Evolutionary conservation across 1,140 invertebrate genomes (phyloP).

Genomic region (Drosophila nannoptera): DNA sequence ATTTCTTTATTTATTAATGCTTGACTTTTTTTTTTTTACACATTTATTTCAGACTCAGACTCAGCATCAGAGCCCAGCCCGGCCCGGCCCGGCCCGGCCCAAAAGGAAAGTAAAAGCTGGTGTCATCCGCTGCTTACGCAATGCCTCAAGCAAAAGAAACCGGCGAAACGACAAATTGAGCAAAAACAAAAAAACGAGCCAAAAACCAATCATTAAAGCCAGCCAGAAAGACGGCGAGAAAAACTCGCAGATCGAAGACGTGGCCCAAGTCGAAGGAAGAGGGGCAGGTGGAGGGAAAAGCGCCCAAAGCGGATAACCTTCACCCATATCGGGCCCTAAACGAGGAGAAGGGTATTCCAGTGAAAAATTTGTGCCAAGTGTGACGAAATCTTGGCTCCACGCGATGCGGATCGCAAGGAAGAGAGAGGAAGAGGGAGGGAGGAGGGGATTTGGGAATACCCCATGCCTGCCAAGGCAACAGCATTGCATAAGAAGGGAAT

Average conservation of each 20-base stretch:
- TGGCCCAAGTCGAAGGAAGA: conserved; percentile 2
- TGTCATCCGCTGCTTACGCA: conserved; percentile 65
- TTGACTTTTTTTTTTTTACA: conserved; percentile 8
- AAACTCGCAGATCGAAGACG: conserved; percentile 38
- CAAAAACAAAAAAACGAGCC: conserved; percentile 51
- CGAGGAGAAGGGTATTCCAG: not conserved
- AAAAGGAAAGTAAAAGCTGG: conserved; percentile 70
- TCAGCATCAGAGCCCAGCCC: not conserved
- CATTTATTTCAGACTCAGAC: conserved; percentile 24
- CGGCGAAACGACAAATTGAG: conserved; percentile 29
- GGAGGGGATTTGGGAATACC: too few relatives aligned
- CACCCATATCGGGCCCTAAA: conserved; percentile 34
- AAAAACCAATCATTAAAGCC: conserved; percentile 62
- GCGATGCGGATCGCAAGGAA: too few relatives aligned
- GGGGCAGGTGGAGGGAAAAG: conserved; percentile 14
- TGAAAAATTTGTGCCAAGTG: not conserved
- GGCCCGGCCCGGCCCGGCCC: conserved; percentile 19
- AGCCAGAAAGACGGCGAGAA: conserved; percentile 28
- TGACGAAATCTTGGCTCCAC: too few relatives aligned
- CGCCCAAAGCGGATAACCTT: conserved; percentile 49
- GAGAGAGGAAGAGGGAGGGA: too few relatives aligned
- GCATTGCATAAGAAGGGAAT: too few relatives aligned
- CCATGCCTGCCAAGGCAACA: too few relatives aligned
- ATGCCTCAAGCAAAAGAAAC: conserved; percentile 27
- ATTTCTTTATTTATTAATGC: conserved; percentile 18